These are phyloP conservation scores for Semnornis frantzii DNA, from an alignment of 2,113 vertebrate species.

Conservation along the genomic window DNA sequence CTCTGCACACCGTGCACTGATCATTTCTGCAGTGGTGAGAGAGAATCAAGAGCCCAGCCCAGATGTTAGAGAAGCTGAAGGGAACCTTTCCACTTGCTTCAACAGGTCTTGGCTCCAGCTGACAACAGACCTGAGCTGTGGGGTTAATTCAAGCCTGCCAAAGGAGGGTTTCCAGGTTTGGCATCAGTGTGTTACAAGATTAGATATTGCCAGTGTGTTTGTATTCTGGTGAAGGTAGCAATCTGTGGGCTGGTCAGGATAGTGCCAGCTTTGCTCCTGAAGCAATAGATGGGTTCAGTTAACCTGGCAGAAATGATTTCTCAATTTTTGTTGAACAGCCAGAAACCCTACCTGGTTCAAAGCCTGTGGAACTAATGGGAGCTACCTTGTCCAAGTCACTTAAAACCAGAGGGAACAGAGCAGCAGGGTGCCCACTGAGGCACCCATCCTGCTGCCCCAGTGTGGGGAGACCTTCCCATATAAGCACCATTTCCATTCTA, in stretches of 20 bases:
- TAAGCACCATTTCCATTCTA: background rate
- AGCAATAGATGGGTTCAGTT: background rate
- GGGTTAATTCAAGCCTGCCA: background rate
- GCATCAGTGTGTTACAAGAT: accelerated
- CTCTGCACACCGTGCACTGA: background rate
- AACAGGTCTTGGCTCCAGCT: background rate
- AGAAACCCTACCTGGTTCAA: background rate
- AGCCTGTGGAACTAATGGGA: background rate
- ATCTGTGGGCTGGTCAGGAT: background rate
- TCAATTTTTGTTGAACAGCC: background rate
- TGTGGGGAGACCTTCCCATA: background rate
- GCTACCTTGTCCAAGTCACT: background rate
- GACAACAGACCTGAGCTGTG: background rate
- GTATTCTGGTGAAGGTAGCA: background rate
- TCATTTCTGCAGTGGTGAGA: background rate
- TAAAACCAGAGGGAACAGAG: background rate
- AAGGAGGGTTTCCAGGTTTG: background rate
- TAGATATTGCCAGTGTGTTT: background rate
- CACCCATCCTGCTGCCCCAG: background rate
- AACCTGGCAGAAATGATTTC: background rate
- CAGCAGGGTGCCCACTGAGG: background rate
- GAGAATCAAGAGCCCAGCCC: background rate
- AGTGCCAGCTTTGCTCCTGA: background rate
- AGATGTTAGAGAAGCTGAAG: background rate
- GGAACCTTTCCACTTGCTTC: background rate